Base-by-base conservation (phyloP, 1,140 invertebrate genomes). In the Zaprionus ghesquierei region DNA sequence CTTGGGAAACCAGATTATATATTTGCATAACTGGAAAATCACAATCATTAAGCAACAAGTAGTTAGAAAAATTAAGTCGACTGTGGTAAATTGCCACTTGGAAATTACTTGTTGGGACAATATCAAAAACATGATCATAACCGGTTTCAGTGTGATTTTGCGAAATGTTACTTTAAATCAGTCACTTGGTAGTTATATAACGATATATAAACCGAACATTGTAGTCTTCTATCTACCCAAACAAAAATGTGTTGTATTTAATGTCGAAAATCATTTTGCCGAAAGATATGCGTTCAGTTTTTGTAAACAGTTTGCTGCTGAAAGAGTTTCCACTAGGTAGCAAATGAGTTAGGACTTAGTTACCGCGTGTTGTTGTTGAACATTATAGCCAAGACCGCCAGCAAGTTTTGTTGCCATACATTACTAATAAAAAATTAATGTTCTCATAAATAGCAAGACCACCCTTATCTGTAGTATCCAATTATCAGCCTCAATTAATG, bases 391-490 rank as follows among this genome's bases (percentile, higher is more conserved):
- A 66, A 44, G 10, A 63, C 38, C 31, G 23, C n/a, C 9, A 71
- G 64, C 4, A 49, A 38, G 10, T 51, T 46, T 46, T 71, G 61
- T 71, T 65, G 51, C 54, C 53, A 65, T 38, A 20, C 25, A 51
- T 15, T 22, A 58, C 15, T 65, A 27, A 71, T 33, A 44, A 41
- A 61, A 51, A 58, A 41, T 29, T 20, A 5, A 15, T 33, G 25
- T 35, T 58, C 15, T 33, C 31, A 66, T 71, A 53, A 71, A 66
- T 59, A 59, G 25, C 33, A 33, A 59, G 12, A 29, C 23, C 33
- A 58, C n/a, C 69, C 44, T 71, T 71, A 66, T 71, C 69, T 41
- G 22, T 20, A 66, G 55, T 71, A 66, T 71, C 69, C 69, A 66
- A 51, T 53, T 71, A 71, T 66, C 44, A 59, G 65, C 51, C 35